Base-by-base conservation (phyloP, 2,797 vertebrate species). In the Danionella dracula region DNA sequence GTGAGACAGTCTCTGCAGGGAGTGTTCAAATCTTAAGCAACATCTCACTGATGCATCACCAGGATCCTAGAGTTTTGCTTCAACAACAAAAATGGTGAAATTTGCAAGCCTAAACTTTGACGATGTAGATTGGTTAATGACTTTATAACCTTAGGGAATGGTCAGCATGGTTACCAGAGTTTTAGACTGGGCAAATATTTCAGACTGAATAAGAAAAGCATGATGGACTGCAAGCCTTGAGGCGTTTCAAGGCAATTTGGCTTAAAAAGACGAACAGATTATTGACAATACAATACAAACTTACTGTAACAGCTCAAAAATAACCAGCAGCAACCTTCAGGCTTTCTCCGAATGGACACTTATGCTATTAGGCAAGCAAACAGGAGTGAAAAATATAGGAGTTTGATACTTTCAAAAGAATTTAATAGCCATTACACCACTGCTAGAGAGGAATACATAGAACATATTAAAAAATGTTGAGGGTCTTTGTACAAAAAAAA, bases 281-380 rank as follows among this genome's bases (percentile, higher is more conserved):
- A 59, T 59, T 11, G 8, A 3, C 19, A 1, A 12, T 29, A 21
- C 56, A 45, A 41, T 40, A 34, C n/a, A 60, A 35, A 46, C 42
- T 21, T 15, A 20, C 29, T 46, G n/a, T 34, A 38, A 51, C 1
- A 1, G 8, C 38, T 64, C 2, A 0, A 21, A 35, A 32, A 19
- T 17, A 49, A 41, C 35, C 34, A 50, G 35, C 45, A 50, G 45
- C 49, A 34, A 62, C 46, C 59, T 50, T 62, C 20, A 51, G 59
- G 35, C 46, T 50, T 29, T 50, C 45, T 17, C 34, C 16, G n/a
- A 4, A 3, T 4, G 12, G 38, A n/a, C 48, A 54, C 49, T 64
- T 54, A 54, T 19, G 27, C 38, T 48, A 44, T 54, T 64, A 23
- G 32, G 15, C 15, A 50, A 44, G 61, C 27, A 53, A 64, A 37